A percentile compares a stretch with the other conserved stretches of the same genome.
These are phyloP conservation scores for Dinoponera quadriceps DNA, from an alignment of 1,140 invertebrate genomes.

Conservation along the genomic window DNA sequence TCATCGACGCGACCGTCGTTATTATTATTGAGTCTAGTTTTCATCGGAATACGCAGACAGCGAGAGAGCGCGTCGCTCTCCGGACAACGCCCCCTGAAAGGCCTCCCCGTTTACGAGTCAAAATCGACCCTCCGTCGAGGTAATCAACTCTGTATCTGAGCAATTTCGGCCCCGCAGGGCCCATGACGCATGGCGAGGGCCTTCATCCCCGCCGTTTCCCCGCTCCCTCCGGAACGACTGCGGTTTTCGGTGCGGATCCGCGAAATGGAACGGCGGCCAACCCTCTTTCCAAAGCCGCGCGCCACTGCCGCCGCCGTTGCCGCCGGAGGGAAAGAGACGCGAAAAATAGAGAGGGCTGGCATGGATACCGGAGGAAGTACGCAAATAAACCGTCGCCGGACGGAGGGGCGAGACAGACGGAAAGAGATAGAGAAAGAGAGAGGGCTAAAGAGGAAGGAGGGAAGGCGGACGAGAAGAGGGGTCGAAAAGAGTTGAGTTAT, in stretches of 20 bases:
- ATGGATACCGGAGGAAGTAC: not conserved
- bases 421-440: conserved; percentile 1
- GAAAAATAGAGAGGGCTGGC: conserved; percentile 18
- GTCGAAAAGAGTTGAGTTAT: conserved; percentile 63
- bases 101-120: conserved; percentile 44
- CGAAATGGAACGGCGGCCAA: conserved; percentile 70
- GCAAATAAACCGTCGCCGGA: not conserved
- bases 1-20: not conserved
- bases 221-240: conserved; percentile 61
- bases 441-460: not conserved
- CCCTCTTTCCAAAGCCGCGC: conserved; percentile 62
- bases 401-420: conserved; percentile 56
- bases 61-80: conserved; percentile 12
- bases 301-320: not conserved
- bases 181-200: conserved; percentile 21
- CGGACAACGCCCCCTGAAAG: conserved; percentile 27
- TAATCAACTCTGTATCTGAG: conserved; percentile 60
- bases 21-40: conserved; percentile 19
- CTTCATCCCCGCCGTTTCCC: conserved; percentile 10
- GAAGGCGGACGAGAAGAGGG: not conserved
- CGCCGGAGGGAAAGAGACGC: conserved; percentile 58
- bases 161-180: conserved; percentile 53
- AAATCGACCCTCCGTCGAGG: conserved; percentile 49
- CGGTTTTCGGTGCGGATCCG: conserved; percentile 73
- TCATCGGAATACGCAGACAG: not conserved